A percentile compares a stretch with the other conserved stretches of the same genome.
These are phyloP conservation scores for Hololepta plana DNA, from an alignment of 2,888 invertebrate species.

Conservation along the genomic window DNA sequence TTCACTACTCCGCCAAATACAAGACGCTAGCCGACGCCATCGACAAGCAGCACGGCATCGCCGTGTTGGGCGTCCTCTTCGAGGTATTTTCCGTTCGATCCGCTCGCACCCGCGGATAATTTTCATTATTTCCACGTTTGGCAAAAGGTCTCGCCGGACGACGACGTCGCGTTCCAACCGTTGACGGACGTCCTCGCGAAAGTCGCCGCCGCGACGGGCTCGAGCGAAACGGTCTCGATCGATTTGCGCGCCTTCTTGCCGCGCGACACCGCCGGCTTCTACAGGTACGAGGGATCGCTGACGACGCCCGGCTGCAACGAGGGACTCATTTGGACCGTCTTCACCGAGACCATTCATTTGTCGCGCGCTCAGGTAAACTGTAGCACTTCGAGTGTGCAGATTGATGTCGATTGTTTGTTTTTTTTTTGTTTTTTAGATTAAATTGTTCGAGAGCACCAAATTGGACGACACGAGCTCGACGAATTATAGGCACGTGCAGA, in stretches of 20 bases:
- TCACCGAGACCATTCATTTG: conserved; percentile 33
- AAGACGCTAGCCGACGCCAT: conserved; percentile 31
- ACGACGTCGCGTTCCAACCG: conserved; percentile 20
- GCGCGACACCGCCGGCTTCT: conserved; percentile 26
- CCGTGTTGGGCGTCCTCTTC: conserved; percentile 44
- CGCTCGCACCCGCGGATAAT: background rate
- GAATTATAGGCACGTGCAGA: conserved; percentile 30
- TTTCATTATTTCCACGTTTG: conserved; percentile 4
- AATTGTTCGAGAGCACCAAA: conserved; percentile 25
- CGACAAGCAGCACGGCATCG: conserved; percentile 34
- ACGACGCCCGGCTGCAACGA: conserved; percentile 60
- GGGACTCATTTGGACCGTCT: conserved; percentile 55
- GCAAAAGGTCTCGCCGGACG: conserved; percentile 21
- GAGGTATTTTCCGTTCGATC: conserved; percentile 26
- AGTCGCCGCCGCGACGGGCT: conserved; percentile 14
- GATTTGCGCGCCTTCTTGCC: conserved; percentile 34
- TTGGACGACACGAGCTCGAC: conserved; percentile 13
- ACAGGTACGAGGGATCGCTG: conserved; percentile 50
- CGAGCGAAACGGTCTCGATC: conserved; percentile 8
- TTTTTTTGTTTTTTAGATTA: conserved; percentile 18
- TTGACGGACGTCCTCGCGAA: conserved; percentile 16
- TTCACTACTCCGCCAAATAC: conserved; percentile 38
- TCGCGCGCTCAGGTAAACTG: conserved; percentile 29
- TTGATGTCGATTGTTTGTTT: no score
- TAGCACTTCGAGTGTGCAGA: no score